Evolutionary conservation across 35 echinoderm and acorn worm genomes (phyloP).

Genomic region (Heliocidaris tuberculata): DNA sequence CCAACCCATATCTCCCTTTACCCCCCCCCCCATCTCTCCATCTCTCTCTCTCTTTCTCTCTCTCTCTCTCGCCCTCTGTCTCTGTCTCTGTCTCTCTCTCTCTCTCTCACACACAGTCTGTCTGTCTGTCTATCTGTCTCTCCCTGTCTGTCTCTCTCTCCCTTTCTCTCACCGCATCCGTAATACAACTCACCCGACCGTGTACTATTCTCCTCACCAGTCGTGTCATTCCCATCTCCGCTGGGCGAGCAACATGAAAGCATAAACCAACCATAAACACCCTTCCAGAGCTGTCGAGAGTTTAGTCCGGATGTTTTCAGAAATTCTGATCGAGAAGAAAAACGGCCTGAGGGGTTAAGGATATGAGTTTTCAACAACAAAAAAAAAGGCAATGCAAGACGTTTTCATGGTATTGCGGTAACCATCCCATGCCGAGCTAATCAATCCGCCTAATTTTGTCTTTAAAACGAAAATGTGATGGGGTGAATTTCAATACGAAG

Average conservation of each 20-base stretch:
- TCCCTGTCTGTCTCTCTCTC: neutral
- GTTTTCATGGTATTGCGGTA: neutral
- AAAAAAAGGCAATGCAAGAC: neutral
- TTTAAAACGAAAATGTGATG: neutral
- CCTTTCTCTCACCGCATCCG: neutral
- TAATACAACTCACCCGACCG: neutral
- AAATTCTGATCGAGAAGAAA: neutral
- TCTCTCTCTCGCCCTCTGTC: neutral
- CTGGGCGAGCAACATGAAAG: neutral
- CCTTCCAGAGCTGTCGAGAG: neutral
- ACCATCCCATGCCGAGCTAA: neutral
- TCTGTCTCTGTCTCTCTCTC: neutral
- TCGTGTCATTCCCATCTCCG: neutral
- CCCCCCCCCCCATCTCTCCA: neutral
- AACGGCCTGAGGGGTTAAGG: neutral
- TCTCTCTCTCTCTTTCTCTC: neutral
- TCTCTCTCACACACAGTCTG: neutral
- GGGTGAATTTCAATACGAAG: conserved; percentile 9
- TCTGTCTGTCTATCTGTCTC: neutral
- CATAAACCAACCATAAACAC: conserved; percentile 12
- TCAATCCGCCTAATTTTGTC: neutral
- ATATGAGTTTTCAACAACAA: neutral
- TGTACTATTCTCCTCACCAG: neutral
- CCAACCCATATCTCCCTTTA: neutral
- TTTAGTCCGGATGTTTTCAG: conserved; percentile 1